Percentiles rank a stretch among this genome's conserved stretches.
Evolutionary conservation across 2,888 invertebrate species (phyloP).

Genomic region (Amaurobius ferox): DNA sequence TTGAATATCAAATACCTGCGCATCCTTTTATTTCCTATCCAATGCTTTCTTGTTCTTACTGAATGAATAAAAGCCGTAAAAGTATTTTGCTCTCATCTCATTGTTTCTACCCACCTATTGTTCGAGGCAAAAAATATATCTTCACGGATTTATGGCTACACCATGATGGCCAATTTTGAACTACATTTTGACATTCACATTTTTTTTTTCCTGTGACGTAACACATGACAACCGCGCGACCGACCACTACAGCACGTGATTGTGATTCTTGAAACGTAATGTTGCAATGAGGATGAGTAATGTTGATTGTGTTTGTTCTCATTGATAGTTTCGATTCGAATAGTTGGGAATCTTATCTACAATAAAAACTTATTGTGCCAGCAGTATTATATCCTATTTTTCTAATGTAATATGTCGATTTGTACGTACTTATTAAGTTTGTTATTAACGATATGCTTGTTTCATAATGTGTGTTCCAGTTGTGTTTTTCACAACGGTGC

Average conservation of each 20-base stretch:
- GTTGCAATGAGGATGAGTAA: constrained; percentile 39
- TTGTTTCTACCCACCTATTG: not conserved
- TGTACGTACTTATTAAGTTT: constrained; percentile 29
- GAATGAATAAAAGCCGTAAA: not conserved
- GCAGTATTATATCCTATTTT: constrained; percentile 21
- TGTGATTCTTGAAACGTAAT: constrained; percentile 48
- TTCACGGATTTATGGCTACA: not conserved
- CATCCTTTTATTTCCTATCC: no score
- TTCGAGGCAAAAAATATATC: not conserved
- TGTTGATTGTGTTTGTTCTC: not conserved
- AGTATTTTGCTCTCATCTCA: not conserved
- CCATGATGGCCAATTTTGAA: not conserved
- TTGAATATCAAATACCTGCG: no score
- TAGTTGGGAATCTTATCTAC: not conserved
- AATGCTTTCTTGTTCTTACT: no score
- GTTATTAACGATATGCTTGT: constrained; percentile 28
- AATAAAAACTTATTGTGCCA: not conserved
- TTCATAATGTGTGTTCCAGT: constrained; percentile 41
- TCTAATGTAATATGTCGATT: constrained; percentile 45
- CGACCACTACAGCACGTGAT: constrained; percentile 45
- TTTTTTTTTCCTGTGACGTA: constrained; percentile 31
- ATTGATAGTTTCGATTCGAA: not conserved
- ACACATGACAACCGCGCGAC: constrained; percentile 39
- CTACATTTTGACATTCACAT: not conserved
- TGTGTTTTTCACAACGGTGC: constrained; percentile 47